Evolutionary conservation across 2,113 vertebrate genomes (phyloP), one percentile per base, ranked within the genome.

Genomic region (Rhizomys pruinosus): DNA sequence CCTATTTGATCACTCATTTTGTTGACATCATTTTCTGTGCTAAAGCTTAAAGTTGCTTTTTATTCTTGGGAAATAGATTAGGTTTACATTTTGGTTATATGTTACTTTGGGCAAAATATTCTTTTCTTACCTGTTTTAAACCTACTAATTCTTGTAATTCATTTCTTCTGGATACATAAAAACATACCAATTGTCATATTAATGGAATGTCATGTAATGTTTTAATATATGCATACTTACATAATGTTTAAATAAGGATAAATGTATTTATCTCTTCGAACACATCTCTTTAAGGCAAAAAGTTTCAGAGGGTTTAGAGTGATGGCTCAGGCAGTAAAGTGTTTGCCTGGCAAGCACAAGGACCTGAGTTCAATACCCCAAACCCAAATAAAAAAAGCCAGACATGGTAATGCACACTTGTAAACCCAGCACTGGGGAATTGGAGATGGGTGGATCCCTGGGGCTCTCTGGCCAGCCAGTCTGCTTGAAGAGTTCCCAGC

Each of bases 41-140:
- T 89, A 39, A 3, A 86, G 87, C 90, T 78, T 88, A 42, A 1
- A 82, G 29, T 93, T 82, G 17, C 39, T 69, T 90, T 19, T 72
- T 94, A 57, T 55, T 91, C 64, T 90, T 68, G 23, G 55, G 91
- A 95, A 89, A 66, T 52, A 87, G 16, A 72, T 87, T 88, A 66
- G n/a, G 82, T 93, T 95, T 90, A 34, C 29, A 44, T 91, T 87
- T 90, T 27, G 66, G 23, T 82, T 93, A 94, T 59, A n/a, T 27
- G 84, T 94, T 87, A 78, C 5, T 52, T 92, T 90, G 91, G 10
- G 12, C 63, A 42, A 72, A 86, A 32, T 94, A 74, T 86, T 78
- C 27, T 63, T 66, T 57, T 77, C 44, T 82, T 63, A 74, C 37
- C 17, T 15, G 22, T 52, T 44, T 82, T 57, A n/a, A 9, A 15